These are phyloP conservation scores for Siniperca scherzeri DNA, from an alignment of 2,797 vertebrate genomes.

Conservation along the genomic window DNA sequence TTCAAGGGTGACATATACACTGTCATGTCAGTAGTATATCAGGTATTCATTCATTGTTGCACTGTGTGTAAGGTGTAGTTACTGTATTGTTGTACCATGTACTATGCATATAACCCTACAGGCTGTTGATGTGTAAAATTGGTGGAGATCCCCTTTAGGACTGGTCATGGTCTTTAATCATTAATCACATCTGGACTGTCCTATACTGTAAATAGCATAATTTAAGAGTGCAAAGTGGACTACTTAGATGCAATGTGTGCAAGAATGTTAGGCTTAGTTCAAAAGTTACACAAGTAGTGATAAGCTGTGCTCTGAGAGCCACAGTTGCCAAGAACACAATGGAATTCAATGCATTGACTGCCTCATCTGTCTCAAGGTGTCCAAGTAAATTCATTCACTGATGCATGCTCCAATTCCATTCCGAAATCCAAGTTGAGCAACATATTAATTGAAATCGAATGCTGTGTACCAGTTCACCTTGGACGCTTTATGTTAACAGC, in stretches of 20 bases:
- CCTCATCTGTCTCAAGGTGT: constrained; percentile 81
- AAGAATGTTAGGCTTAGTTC: constrained; percentile 54
- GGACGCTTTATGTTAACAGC: constrained; percentile 70
- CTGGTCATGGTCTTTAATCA: background rate
- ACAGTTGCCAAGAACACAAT: constrained; percentile 68
- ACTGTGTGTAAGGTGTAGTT: background rate
- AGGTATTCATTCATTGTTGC: background rate
- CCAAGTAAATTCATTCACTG: constrained; percentile 77
- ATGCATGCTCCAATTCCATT: constrained; percentile 72
- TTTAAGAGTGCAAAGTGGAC: constrained; percentile 20
- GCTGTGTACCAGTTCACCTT: constrained; percentile 76
- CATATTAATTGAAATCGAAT: constrained; percentile 84
- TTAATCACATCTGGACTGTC: constrained; percentile 15
- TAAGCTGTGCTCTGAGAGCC: constrained; percentile 42
- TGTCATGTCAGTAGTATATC: background rate
- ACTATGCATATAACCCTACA: background rate
- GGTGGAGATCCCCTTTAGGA: background rate
- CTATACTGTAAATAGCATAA: background rate
- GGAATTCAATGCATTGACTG: constrained; percentile 85
- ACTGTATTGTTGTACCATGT: background rate
- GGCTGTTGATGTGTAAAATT: background rate
- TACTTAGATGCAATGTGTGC: constrained; percentile 36
- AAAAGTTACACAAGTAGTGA: constrained; percentile 73
- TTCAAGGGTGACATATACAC: background rate
- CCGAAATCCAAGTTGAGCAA: constrained; percentile 79